Conservation (phyloP, 2,797 vertebrate genomes). For the Enteromius thamalakanensis region DNA sequence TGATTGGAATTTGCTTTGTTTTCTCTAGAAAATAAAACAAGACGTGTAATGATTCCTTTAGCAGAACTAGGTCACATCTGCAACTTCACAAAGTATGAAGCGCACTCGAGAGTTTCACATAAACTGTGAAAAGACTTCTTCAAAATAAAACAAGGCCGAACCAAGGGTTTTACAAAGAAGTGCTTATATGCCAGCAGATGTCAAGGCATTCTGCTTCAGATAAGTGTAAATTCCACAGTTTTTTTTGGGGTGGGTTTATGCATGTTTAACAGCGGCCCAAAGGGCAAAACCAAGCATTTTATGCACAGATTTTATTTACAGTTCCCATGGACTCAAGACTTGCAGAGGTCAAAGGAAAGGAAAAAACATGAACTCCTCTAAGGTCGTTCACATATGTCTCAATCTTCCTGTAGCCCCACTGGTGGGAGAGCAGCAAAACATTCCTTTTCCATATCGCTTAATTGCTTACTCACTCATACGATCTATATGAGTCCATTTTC, state of each 20-base stretch:
- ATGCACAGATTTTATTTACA: slow-evolving; percentile 72
- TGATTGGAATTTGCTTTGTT: slow-evolving; percentile 34
- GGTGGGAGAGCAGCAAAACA: slow-evolving; percentile 60
- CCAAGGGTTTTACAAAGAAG: slow-evolving; percentile 63
- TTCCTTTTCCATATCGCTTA: slow-evolving; percentile 62
- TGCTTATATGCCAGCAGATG: slow-evolving; percentile 62
- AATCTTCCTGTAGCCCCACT: slow-evolving; percentile 59
- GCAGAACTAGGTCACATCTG: slow-evolving; percentile 37
- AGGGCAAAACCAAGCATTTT: slow-evolving; percentile 63
- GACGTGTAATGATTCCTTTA: slow-evolving; percentile 39
- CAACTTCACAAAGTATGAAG: slow-evolving; percentile 1
- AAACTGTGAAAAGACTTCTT: neutral
- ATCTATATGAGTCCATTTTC: slow-evolving; percentile 27
- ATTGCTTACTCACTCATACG: slow-evolving; percentile 62
- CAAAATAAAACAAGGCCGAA: slow-evolving; percentile 5
- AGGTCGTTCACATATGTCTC: slow-evolving; percentile 71
- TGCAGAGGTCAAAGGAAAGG: slow-evolving; percentile 52
- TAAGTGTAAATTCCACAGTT: slow-evolving; percentile 60
- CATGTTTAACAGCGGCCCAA: slow-evolving; percentile 55
- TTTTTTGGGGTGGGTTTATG: slow-evolving; percentile 56
- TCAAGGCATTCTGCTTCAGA: slow-evolving; percentile 58
- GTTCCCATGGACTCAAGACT: slow-evolving; percentile 73
- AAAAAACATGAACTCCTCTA: slow-evolving; percentile 60
- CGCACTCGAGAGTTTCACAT: neutral
- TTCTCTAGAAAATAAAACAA: slow-evolving; percentile 49